Conservation (phyloP, 2,888 invertebrate species). For the Miltochrista miniata region DNA sequence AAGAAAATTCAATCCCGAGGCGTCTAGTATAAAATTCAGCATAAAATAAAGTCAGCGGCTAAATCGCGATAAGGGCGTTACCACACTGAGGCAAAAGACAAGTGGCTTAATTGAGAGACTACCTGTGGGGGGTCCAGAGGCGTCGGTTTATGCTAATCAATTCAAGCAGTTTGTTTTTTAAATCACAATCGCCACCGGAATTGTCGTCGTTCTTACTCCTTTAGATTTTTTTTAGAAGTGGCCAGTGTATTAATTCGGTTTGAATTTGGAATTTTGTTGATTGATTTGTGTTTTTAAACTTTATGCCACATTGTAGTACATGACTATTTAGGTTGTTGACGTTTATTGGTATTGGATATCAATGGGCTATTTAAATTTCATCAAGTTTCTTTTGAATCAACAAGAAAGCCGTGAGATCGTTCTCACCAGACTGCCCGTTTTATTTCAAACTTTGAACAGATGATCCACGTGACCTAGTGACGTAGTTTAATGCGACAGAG, state of each 20-base stretch:
- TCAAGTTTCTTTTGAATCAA: too few relatives aligned
- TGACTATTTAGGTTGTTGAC: too few relatives aligned
- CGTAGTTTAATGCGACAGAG: too few relatives aligned
- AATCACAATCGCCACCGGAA: conserved; percentile 69
- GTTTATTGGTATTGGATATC: too few relatives aligned
- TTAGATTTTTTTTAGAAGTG: conserved; percentile 55
- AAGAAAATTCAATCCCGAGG: conserved; percentile 30
- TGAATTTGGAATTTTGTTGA: conserved; percentile 37
- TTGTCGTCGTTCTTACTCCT: conserved; percentile 34
- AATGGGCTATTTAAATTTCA: too few relatives aligned
- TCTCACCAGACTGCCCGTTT: too few relatives aligned
- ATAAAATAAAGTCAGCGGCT: conserved; percentile 67
- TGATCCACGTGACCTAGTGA: too few relatives aligned
- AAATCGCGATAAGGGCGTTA: conserved; percentile 69
- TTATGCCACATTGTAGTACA: too few relatives aligned
- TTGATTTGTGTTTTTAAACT: conserved; percentile 20
- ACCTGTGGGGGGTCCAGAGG: conserved; percentile 73
- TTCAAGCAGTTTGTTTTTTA: conserved; percentile 77
- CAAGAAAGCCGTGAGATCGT: too few relatives aligned
- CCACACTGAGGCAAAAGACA: conserved; percentile 77
- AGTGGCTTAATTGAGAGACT: conserved; percentile 80
- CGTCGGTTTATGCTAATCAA: conserved; percentile 81
- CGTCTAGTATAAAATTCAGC: conserved; percentile 60
- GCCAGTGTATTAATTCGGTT: conserved; percentile 39
- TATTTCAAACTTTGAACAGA: too few relatives aligned